These are phyloP conservation scores for Aratinga solstitialis DNA, from an alignment of 2,797 vertebrate species.

Conservation along the genomic window DNA sequence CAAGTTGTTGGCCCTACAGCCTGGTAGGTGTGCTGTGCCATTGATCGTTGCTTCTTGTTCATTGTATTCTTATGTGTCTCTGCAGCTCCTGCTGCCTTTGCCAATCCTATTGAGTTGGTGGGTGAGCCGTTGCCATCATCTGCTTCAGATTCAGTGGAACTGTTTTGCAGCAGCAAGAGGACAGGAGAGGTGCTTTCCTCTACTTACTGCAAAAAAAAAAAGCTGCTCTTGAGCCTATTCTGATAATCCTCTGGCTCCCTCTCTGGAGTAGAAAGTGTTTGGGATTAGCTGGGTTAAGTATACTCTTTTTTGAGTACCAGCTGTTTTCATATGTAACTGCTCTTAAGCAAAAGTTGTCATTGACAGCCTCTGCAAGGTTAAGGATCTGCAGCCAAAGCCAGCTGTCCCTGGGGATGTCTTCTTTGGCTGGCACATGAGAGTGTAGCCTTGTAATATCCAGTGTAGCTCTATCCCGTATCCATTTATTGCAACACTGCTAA, in stretches of 20 bases:
- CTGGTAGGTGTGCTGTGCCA: not conserved
- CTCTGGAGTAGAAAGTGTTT: not conserved
- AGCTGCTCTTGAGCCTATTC: not conserved
- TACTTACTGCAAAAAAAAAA: not conserved
- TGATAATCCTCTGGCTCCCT: not conserved
- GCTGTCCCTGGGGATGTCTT: not conserved
- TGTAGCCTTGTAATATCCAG: not conserved
- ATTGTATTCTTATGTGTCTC: not conserved
- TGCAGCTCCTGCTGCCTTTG: not conserved
- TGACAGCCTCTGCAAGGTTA: not conserved
- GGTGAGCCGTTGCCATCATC: not conserved
- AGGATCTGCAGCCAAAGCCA: not conserved
- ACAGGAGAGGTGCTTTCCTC: not conserved
- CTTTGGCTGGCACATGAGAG: not conserved
- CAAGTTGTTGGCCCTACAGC: not conserved
- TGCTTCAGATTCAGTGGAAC: not conserved
- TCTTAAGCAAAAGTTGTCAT: not conserved
- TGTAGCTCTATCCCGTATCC: not conserved
- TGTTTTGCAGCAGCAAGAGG: not conserved
- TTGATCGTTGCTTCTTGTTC: not conserved
- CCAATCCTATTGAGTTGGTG: not conserved
- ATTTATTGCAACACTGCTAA: not conserved
- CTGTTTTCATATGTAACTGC: not conserved
- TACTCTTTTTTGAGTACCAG: not conserved
- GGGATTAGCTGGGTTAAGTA: not conserved